Base-by-base conservation (phyloP, 2,113 vertebrate genomes). In the Anas platyrhynchos region DNA sequence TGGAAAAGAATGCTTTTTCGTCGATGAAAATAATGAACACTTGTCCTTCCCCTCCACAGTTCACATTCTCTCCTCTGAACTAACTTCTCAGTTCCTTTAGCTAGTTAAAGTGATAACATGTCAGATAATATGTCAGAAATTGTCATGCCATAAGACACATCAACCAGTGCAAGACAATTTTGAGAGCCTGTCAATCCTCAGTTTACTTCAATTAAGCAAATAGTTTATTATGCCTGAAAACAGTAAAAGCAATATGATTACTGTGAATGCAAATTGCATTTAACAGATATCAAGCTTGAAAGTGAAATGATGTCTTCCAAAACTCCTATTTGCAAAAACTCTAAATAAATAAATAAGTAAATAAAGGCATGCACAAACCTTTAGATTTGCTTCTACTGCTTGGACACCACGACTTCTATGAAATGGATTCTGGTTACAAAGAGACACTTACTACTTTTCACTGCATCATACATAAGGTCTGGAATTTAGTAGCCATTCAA, bases 371-470 rank as follows among this genome's bases (percentile, higher is more conserved):
- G 94, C 96, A 96, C 91, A 96, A 93, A 97, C 92, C 90, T 95
- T 94, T 92, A 85, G 84, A 91, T 94, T 94, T 96, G 94, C 86
- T 96, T 73, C 95, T 95, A 96, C 76, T 92, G 86, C 94, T 89
- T 93, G 93, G 92, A 78, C 88, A 95, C 84, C 86, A 93, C 31
- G 85, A 91, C 65, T 89, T 97, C 93, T 94, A 95, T 89, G 89
- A 92, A 95, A 97, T 91, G 90, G 94, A 96, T 93, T 96, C 65
- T 90, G 93, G 92, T 95, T 96, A 96, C 54, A 86, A 79, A 94
- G 88, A 97, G 95, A 96, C 89, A 91, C 67, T 92, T 88, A 63
- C 79, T 90, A 78, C 67, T 89, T 94, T 93, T 79, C 59, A 80
- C 25, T 93, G 85, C 41, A 79, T 73, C 87, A 78, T 59, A 77